These are phyloP conservation scores for Crossocerus cetratus DNA, from an alignment of 2,888 invertebrate genomes.

Conservation along the genomic window DNA sequence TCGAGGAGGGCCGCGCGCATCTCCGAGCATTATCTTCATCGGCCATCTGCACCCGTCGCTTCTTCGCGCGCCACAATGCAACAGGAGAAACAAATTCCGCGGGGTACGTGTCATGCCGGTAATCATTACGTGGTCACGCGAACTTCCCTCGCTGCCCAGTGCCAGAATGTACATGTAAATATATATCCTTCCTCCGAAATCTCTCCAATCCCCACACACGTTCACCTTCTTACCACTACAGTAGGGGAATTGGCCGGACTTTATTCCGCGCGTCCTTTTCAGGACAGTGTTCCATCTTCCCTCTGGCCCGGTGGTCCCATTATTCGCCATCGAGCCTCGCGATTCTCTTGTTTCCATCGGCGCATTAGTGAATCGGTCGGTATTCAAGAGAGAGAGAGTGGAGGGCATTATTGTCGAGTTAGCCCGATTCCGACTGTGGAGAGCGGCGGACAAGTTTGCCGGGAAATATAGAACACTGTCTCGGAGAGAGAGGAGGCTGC, in stretches of 20 bases:
- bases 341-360: slow-evolving; percentile 13
- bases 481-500: slow-evolving; percentile 53
- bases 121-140: slow-evolving; percentile 49
- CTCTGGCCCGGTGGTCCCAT: slow-evolving; percentile 12
- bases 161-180: background rate
- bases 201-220: background rate
- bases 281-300: background rate
- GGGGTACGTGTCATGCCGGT: slow-evolving; percentile 17
- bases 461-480: background rate
- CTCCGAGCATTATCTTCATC: slow-evolving; percentile 52
- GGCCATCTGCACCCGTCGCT: slow-evolving; percentile 49
- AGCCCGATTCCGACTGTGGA: too few species aligned
- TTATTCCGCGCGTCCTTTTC: slow-evolving; percentile 2
- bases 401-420: too few species aligned
- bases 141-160: background rate
- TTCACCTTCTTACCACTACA: too few species aligned
- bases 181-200: background rate
- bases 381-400: too few species aligned
- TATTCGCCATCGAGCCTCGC: background rate
- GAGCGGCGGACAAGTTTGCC: background rate
- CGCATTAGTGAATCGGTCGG: too few species aligned
- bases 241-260: background rate
- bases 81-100: slow-evolving; percentile 44
- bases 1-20: slow-evolving; percentile 42
- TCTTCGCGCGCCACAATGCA: slow-evolving; percentile 38